Evolutionary conservation across 1,140 invertebrate species (phyloP).

Genomic region (Cyclina sinensis): DNA sequence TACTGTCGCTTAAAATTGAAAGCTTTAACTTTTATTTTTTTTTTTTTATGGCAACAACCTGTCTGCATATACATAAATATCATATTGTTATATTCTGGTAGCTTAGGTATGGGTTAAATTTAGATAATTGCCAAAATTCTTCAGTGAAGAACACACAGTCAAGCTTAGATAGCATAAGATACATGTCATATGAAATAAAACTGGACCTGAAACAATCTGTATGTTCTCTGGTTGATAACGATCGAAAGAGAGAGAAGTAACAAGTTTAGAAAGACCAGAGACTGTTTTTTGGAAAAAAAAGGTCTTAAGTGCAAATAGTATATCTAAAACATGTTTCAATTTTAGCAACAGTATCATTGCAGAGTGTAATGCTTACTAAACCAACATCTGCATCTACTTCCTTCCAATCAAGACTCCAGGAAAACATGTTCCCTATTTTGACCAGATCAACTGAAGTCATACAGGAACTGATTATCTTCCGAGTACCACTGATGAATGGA

Average conservation of each 20-base stretch:
- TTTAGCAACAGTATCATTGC: not conserved
- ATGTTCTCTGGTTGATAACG: not conserved
- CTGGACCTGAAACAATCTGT: not conserved
- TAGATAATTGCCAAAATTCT: not conserved
- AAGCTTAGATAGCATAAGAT: not conserved
- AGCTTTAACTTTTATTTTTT: too few species aligned
- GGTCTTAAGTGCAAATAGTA: not conserved
- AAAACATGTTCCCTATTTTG: not conserved
- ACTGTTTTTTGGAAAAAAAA: too few species aligned
- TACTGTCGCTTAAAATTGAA: not conserved
- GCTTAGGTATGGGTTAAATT: not conserved
- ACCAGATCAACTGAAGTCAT: not conserved
- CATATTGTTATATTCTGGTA: not conserved
- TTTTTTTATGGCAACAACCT: too few species aligned
- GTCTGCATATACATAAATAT: not conserved
- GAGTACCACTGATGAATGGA: not conserved
- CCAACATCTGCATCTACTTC: not conserved
- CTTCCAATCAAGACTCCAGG: not conserved
- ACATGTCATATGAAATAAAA: not conserved
- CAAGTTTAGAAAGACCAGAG: too few species aligned
- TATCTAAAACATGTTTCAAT: not conserved
- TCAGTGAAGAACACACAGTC: not conserved
- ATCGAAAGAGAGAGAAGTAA: too few species aligned
- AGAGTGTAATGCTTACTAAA: not conserved
- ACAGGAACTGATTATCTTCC: not conserved